These are phyloP conservation scores for Laothoe populi DNA, from an alignment of 2,888 invertebrate genomes.

Conservation along the genomic window DNA sequence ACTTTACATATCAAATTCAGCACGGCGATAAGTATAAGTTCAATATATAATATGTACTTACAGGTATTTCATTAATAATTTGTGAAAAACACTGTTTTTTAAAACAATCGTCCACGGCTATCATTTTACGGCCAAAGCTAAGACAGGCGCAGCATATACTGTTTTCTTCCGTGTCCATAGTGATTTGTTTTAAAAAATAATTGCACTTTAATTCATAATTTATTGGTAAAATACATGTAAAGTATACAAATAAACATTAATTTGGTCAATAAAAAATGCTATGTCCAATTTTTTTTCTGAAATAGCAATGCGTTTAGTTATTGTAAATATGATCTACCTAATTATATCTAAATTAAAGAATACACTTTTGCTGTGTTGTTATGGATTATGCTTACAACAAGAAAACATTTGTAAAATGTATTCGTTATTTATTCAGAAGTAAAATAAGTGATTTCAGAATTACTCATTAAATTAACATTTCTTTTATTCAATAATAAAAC, in stretches of 20 bases:
- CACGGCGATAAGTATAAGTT: background rate
- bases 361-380: too few species aligned
- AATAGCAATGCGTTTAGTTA: background rate
- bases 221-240: background rate
- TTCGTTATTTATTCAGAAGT: too few species aligned
- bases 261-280: constrained; percentile 16
- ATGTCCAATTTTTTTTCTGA: background rate
- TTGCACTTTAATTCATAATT: constrained; percentile 17
- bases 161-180: constrained; percentile 41
- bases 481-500: background rate
- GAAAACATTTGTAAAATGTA: too few species aligned
- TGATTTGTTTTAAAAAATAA: background rate
- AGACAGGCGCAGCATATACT: constrained; percentile 63
- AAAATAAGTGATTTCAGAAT: too few species aligned
- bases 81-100: constrained; percentile 57
- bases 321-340: too few species aligned
- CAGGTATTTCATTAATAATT: constrained; percentile 61
- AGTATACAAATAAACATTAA: background rate
- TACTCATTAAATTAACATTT: background rate
- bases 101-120: constrained; percentile 45
- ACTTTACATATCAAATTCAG: background rate
- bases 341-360: too few species aligned
- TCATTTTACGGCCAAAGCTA: constrained; percentile 58
- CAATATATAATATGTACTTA: constrained; percentile 40
- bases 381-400: background rate